Conservation (phyloP, 2,888 invertebrate genomes). For the Scelioninae gen. 2 region DNA sequence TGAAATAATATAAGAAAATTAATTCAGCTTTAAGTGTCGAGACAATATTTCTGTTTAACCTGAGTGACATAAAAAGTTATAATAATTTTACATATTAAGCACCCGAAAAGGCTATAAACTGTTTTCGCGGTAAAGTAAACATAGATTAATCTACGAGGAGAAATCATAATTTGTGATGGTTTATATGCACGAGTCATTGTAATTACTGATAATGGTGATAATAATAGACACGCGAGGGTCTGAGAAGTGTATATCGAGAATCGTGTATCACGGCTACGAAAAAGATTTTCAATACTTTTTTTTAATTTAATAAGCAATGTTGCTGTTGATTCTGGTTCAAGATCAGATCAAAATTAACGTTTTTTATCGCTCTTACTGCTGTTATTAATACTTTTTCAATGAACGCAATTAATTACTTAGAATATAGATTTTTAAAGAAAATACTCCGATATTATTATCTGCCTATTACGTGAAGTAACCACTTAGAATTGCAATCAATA, state of each 20-base stretch:
- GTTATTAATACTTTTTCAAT: too few relatives aligned
- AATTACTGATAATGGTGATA: constrained; percentile 68
- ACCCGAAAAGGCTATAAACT: constrained; percentile 34
- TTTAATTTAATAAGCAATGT: constrained; percentile 28
- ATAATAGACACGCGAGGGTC: constrained; percentile 62
- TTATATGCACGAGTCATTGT: constrained; percentile 59
- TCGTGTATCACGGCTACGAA: constrained; percentile 14
- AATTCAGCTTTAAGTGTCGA: too few relatives aligned
- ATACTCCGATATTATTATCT: too few relatives aligned
- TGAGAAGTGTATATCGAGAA: constrained; percentile 53
- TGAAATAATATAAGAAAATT: too few relatives aligned
- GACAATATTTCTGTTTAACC: constrained; percentile 23
- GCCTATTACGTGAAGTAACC: too few relatives aligned
- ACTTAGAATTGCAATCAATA: too few relatives aligned
- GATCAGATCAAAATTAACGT: too few relatives aligned
- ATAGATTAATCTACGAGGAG: constrained; percentile 53
- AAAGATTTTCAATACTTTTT: constrained; percentile 19
- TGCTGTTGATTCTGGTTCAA: too few relatives aligned
- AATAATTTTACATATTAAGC: constrained; percentile 23
- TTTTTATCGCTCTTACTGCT: too few relatives aligned
- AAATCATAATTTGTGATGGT: constrained; percentile 51
- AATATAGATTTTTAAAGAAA: too few relatives aligned
- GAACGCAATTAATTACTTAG: too few relatives aligned
- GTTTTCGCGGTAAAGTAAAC: constrained; percentile 53
- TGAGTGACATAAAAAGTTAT: constrained; percentile 33